Percentiles rank a stretch among this genome's conserved stretches.
These are phyloP conservation scores for Pyrocephalus nanus DNA, from an alignment of 2,797 vertebrate genomes.

Conservation along the genomic window DNA sequence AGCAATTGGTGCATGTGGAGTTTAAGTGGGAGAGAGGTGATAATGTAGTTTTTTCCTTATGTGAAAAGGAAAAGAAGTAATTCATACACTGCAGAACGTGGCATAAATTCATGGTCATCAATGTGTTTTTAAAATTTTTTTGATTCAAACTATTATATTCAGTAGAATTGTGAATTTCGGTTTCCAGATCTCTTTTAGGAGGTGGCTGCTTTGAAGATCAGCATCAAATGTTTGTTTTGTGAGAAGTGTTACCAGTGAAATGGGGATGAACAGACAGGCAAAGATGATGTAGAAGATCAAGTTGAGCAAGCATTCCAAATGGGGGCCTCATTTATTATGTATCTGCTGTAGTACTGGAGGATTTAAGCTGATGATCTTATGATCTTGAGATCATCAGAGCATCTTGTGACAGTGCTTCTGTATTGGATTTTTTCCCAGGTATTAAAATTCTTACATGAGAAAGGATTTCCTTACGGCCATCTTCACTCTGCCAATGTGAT, in stretches of 20 bases:
- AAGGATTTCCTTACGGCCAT: conserved; percentile 90
- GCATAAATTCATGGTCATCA: background rate
- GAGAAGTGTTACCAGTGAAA: background rate
- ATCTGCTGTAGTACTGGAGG: background rate
- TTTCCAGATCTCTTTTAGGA: background rate
- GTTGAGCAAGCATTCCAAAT: background rate
- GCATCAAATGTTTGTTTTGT: background rate
- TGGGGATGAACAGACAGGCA: background rate
- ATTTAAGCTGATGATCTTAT: background rate
- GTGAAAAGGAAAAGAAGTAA: background rate
- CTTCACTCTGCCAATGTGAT: conserved; percentile 91
- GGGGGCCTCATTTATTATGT: background rate
- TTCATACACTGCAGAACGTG: background rate
- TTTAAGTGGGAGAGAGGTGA: background rate
- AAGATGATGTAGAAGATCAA: background rate
- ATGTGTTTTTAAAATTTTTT: background rate
- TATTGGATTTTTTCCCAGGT: conserved; percentile 74
- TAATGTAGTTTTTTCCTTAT: background rate
- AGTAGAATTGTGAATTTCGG: background rate
- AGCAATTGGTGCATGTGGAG: background rate
- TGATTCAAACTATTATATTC: background rate
- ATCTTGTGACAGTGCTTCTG: background rate
- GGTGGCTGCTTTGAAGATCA: background rate
- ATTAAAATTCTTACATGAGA: conserved; percentile 91
- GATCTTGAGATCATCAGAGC: background rate